Evolutionary conservation across 2,888 invertebrate genomes (phyloP).

Genomic region (Agrochola circellaris): DNA sequence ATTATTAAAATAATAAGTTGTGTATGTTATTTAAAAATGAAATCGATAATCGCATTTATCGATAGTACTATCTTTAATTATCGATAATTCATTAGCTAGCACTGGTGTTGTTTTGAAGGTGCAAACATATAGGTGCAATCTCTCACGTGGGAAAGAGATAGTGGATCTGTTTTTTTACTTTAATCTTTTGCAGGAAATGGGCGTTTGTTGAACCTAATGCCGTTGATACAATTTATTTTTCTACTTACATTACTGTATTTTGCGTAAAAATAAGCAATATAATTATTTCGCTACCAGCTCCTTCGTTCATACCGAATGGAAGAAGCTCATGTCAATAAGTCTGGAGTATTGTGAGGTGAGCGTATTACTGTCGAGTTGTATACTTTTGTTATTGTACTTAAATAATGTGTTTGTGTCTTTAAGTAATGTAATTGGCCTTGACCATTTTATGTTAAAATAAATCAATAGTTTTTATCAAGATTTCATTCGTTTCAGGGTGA

Average conservation of each 20-base stretch:
- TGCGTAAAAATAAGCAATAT: too few species aligned
- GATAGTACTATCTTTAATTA: constrained; percentile 43
- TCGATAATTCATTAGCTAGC: constrained; percentile 18
- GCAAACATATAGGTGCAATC: constrained; percentile 24
- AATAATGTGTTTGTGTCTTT: too few species aligned
- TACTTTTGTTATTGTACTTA: too few species aligned
- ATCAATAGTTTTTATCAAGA: too few species aligned
- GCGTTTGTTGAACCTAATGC: not conserved
- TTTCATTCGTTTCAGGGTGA: not conserved
- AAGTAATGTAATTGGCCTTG: too few species aligned
- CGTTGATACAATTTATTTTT: too few species aligned
- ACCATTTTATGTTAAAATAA: too few species aligned
- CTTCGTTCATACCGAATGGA: not conserved
- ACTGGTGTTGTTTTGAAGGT: constrained; percentile 21
- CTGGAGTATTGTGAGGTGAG: too few species aligned
- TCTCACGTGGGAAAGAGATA: constrained; percentile 36
- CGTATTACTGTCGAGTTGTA: too few species aligned
- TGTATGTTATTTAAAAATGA: constrained; percentile 35
- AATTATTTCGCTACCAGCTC: too few species aligned
- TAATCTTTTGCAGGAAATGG: constrained; percentile 19
- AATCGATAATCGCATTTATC: constrained; percentile 41
- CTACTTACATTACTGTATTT: too few species aligned
- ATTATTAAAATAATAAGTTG: constrained; percentile 14
- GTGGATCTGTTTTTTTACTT: constrained; percentile 14
- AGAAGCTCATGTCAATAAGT: too few species aligned